Conservation (phyloP, 2,888 invertebrate species). For the Drosophila melanocephala region DNA sequence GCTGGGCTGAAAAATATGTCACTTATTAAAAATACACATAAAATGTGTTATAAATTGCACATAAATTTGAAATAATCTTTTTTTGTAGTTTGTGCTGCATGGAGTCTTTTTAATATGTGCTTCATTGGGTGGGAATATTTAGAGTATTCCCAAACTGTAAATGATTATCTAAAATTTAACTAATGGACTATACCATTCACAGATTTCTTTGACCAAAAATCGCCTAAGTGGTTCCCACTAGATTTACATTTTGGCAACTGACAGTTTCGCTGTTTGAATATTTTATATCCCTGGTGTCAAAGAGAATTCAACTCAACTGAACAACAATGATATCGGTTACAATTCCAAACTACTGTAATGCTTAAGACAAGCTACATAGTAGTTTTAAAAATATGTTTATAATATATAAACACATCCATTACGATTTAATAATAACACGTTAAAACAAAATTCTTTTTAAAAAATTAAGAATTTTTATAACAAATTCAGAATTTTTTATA, state of each 20-base stretch:
- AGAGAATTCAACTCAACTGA: neutral
- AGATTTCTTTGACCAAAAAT: neutral
- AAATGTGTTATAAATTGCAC: conserved; percentile 39
- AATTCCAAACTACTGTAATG: neutral
- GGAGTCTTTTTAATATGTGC: neutral
- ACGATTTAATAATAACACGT: neutral
- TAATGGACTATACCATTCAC: neutral
- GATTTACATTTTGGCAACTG: neutral
- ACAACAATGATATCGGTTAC: neutral
- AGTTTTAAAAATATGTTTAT: neutral
- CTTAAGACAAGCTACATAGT: neutral
- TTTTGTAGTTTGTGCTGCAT: neutral
- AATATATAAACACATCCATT: neutral
- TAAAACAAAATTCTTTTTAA: too few relatives aligned
- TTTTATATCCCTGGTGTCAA: neutral
- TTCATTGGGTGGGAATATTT: neutral
- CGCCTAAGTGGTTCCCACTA: neutral
- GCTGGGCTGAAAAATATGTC: conserved; percentile 9
- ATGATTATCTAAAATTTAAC: neutral
- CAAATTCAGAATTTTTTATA: too few relatives aligned
- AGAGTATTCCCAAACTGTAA: neutral
- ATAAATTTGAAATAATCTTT: conserved; percentile 33
- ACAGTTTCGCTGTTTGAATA: neutral
- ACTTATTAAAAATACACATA: conserved; percentile 36
- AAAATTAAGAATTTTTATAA: too few relatives aligned